Conservation (phyloP, 2,888 invertebrate species). For the Habroteleia sp. region DNA sequence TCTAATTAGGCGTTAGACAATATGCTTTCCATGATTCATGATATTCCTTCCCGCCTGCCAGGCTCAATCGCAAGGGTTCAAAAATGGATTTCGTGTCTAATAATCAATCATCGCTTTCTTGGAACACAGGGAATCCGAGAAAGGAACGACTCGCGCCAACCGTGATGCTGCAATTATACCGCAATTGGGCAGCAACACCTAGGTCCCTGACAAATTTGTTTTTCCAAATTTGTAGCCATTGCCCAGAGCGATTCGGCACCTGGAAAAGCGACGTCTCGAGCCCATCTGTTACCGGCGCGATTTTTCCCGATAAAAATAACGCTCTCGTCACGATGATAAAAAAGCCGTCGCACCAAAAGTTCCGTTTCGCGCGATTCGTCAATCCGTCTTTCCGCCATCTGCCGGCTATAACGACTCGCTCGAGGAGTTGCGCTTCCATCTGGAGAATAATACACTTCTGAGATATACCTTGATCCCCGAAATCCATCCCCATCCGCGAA, state of each 20-base stretch:
- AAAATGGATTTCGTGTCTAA: constrained; percentile 57
- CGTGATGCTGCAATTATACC: constrained; percentile 73
- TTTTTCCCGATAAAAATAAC: constrained; percentile 44
- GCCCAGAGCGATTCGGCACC: not conserved
- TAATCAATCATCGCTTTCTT: constrained; percentile 75
- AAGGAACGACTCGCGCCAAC: too few relatives aligned
- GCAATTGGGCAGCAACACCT: too few relatives aligned
- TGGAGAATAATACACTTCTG: constrained; percentile 61
- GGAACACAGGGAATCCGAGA: too few relatives aligned
- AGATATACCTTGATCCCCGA: constrained; percentile 63
- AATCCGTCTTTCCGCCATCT: constrained; percentile 54
- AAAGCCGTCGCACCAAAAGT: constrained; percentile 46
- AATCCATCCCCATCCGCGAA: constrained; percentile 58
- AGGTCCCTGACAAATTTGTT: too few relatives aligned
- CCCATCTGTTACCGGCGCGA: constrained; percentile 19
- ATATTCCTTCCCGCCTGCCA: too few relatives aligned
- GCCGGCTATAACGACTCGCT: constrained; percentile 51
- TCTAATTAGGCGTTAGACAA: constrained; percentile 14
- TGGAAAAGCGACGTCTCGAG: not conserved
- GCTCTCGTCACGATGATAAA: constrained; percentile 40
- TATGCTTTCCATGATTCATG: constrained; percentile 37
- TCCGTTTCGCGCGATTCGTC: constrained; percentile 38
- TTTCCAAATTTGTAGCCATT: constrained; percentile 43
- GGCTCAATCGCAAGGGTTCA: constrained; percentile 32
- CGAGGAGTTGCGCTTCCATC: constrained; percentile 50